Base-by-base conservation (phyloP, 2,113 vertebrate species). In the Eira barbara region DNA sequence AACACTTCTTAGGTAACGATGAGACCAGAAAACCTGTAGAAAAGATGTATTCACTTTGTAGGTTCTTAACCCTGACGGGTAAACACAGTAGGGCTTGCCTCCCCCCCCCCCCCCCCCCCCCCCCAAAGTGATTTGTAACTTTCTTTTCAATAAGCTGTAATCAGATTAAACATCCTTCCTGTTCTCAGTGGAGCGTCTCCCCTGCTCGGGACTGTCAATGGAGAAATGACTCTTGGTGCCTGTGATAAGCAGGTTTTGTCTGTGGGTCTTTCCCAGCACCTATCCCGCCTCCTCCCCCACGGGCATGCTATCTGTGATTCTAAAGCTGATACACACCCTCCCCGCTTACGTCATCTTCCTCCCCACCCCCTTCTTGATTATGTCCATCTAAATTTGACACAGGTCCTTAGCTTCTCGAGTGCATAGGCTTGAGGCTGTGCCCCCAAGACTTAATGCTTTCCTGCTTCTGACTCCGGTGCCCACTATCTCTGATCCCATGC, bases 111-210 rank as follows among this genome's bases (percentile, higher is more conserved):
- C 49, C 47, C 47, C 47, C 45, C 47, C 49, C 47, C 47, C 47
- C 45, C 47, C 49, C 47, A 12, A 47, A 47, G 79, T 39, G 81
- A 76, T 61, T 9, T 74, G 74, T 92, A 36, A 79, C 59, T n/a
- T 89, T 57, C 73, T 74, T 94, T 91, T 87, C 2, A 29, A 82
- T 92, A 74, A 79, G 39, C 36, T 47, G 34, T 63, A 27, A 39
- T n/a, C 74, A 67, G 94, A 36, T 67, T 42, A 88, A 74, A 36
- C 1, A 7, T 42, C 52, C 76, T 97, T 95, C 96, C 91, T 94
- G 76, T 67, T 49, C 29, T 23, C 31, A 15, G 0, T 11, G 23
- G 82, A 73, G n/a, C 5, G 1, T 82, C 89, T 87, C 85, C 52
- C 74, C 49, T 52, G 84, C 11, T 39, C 4, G 1, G n/a, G 95